phyloP scores from a whole-genome alignment of 2,888 invertebrate genomes.

The Sesia bembeciformis region DNA sequence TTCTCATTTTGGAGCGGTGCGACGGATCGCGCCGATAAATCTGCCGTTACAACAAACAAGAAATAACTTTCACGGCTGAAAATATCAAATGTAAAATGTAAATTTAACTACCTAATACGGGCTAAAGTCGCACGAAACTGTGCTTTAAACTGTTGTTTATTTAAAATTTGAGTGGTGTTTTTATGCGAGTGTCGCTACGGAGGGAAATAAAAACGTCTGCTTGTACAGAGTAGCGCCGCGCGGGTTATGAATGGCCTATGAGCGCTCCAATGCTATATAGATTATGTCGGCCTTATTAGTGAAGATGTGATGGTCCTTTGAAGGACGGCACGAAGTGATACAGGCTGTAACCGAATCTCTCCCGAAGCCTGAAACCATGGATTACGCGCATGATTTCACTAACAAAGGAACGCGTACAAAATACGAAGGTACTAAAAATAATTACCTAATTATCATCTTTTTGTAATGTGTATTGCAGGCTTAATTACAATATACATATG shows the following conservation, averaged over 20 bases:
- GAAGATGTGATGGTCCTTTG: conserved; percentile 21
- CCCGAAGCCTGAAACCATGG: too few relatives aligned
- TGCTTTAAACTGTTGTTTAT: conserved; percentile 62
- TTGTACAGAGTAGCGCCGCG: conserved; percentile 26
- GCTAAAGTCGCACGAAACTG: conserved; percentile 48
- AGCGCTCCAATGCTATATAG: conserved; percentile 36
- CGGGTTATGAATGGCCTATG: conserved; percentile 64
- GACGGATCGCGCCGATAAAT: conserved; percentile 41
- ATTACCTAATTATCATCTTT: too few relatives aligned
- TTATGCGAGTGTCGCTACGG: conserved; percentile 54
- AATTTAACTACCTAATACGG: conserved; percentile 71
- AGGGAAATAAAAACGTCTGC: conserved; percentile 69
- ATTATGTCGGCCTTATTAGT: conserved; percentile 14
- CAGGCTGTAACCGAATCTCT: too few relatives aligned
- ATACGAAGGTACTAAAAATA: too few relatives aligned
- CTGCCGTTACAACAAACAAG: conserved; percentile 39
- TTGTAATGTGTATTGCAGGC: too few relatives aligned
- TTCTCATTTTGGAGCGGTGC: conserved; percentile 14
- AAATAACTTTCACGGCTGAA: conserved; percentile 65
- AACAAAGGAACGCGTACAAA: too few relatives aligned
- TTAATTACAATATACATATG: too few relatives aligned
- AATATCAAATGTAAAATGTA: conserved; percentile 71
- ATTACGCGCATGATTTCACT: too few relatives aligned
- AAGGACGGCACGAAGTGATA: too few relatives aligned
- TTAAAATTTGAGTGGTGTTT: conserved; percentile 64